These are phyloP conservation scores for Stomatorhinus ivindoensis DNA, from an alignment of 2,113 vertebrate genomes.

Conservation along the genomic window DNA sequence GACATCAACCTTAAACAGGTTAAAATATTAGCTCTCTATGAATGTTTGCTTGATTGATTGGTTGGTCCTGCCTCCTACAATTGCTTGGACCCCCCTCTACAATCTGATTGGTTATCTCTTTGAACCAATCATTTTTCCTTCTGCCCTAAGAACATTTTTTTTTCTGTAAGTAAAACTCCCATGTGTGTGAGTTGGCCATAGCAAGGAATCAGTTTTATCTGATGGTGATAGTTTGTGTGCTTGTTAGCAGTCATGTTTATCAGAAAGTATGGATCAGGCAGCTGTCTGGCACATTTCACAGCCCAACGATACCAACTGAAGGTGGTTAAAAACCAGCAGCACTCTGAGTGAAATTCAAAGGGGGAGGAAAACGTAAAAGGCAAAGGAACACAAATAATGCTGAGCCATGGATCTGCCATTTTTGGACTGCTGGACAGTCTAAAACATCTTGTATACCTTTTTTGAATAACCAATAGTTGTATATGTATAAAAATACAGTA, in stretches of 20 bases:
- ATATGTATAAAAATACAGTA: neutral
- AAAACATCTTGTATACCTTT: neutral
- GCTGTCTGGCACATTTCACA: constrained; percentile 28
- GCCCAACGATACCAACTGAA: neutral
- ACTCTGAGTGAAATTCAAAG: neutral
- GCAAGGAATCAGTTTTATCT: constrained; percentile 26
- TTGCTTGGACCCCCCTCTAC: too few relatives aligned
- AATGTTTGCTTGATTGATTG: too few relatives aligned
- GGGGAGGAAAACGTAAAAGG: neutral
- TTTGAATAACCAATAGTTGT: neutral
- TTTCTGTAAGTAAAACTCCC: too few relatives aligned
- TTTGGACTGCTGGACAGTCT: neutral
- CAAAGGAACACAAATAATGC: neutral
- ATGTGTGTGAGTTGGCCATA: constrained; percentile 33
- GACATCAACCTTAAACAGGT: neutral
- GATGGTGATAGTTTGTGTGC: constrained; percentile 42
- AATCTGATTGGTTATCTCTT: too few relatives aligned
- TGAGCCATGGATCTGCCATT: neutral
- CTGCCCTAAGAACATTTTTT: too few relatives aligned
- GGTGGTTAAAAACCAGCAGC: neutral
- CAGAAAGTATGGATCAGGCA: constrained; percentile 26
- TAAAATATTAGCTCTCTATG: neutral
- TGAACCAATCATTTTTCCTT: too few relatives aligned
- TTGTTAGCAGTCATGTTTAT: constrained; percentile 37
- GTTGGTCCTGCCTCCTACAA: too few relatives aligned